Conservation (phyloP, 2,797 vertebrate species). For the Fringilla coelebs region DNA sequence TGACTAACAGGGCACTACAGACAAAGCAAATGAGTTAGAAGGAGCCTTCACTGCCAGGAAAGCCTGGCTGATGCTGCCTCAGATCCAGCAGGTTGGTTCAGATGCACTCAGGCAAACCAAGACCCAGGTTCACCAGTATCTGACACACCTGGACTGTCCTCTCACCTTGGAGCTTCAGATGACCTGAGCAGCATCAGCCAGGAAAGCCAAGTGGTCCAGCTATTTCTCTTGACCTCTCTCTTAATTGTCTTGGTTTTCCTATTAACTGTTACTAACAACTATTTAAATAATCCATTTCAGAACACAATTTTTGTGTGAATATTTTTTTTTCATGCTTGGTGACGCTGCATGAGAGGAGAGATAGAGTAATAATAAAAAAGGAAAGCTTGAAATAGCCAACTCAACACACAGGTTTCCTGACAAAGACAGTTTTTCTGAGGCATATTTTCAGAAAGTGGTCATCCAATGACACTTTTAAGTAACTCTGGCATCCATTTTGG, state of each 20-base stretch:
- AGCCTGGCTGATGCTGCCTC: background rate
- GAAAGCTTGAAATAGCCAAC: background rate
- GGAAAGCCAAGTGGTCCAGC: background rate
- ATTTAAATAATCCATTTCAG: background rate
- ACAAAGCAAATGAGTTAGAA: background rate
- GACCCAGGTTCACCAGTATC: background rate
- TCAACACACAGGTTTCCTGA: background rate
- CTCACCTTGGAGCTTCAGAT: background rate
- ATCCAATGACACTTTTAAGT: background rate
- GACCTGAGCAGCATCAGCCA: background rate
- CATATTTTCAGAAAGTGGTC: background rate
- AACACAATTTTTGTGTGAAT: background rate
- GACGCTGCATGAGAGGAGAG: background rate
- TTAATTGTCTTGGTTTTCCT: background rate
- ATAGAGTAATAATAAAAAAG: background rate
- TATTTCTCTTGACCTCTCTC: background rate
- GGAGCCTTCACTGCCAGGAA: background rate
- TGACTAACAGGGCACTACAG: background rate
- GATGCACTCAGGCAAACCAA: background rate
- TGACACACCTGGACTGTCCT: background rate
- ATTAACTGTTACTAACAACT: background rate
- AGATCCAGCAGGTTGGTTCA: background rate
- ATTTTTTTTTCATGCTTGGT: background rate
- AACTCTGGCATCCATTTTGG: background rate
- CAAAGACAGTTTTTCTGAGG: background rate